These are phyloP conservation scores for Tenebrosternarchus preto DNA, from an alignment of 2,113 vertebrate genomes.

Conservation along the genomic window DNA sequence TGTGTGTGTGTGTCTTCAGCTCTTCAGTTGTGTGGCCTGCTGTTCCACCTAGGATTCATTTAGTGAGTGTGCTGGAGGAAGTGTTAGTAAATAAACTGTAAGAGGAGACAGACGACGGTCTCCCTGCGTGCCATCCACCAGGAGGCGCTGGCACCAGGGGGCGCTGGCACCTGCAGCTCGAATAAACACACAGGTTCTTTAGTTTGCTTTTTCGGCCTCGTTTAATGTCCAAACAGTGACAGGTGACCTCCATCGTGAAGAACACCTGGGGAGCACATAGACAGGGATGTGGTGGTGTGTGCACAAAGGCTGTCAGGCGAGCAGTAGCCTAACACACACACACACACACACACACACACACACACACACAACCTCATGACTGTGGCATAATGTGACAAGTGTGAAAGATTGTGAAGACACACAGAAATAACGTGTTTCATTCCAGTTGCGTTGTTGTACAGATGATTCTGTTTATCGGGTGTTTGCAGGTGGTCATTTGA, in stretches of 20 bases:
- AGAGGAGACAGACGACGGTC: neutral
- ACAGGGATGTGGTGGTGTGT: conserved; percentile 43
- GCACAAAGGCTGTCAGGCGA: conserved; percentile 41
- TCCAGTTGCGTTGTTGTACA: conserved; percentile 1
- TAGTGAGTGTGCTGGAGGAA: conserved; percentile 11
- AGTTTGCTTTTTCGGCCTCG: conserved; percentile 29
- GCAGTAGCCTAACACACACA: conserved; percentile 31
- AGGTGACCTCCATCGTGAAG: conserved; percentile 15
- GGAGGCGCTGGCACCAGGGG: too few relatives aligned
- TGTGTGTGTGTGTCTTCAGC: neutral
- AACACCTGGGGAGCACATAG: conserved; percentile 31
- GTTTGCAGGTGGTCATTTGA: neutral
- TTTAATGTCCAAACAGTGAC: conserved; percentile 41
- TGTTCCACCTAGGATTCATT: conserved; percentile 18
- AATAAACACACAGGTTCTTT: conserved; percentile 16
- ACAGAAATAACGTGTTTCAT: conserved; percentile 1
- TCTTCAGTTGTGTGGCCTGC: neutral
- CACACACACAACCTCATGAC: neutral
- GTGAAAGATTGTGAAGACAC: neutral
- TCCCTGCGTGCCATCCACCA: neutral
- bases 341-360: conserved; percentile 20
- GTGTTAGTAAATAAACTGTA: neutral
- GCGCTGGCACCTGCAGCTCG: neutral
- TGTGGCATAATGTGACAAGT: neutral
- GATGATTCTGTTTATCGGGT: neutral